Percentiles rank a stretch among this genome's conserved stretches.
Conservation (phyloP, 2,888 invertebrate genomes). For the Leuctra nigra region DNA sequence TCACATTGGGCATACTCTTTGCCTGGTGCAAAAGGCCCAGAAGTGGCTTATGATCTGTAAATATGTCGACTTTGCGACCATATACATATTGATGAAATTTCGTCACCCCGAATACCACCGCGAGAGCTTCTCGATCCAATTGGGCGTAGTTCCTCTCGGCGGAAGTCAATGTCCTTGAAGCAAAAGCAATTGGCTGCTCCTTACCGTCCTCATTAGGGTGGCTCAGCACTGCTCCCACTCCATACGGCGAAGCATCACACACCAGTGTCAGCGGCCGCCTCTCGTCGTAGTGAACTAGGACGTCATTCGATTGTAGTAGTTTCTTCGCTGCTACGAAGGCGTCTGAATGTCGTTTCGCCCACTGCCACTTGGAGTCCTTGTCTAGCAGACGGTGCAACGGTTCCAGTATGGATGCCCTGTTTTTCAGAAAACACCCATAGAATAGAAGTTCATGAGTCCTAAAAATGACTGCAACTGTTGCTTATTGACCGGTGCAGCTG, state of each 20-base stretch:
- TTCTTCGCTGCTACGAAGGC: constrained; percentile 31
- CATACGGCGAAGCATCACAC: no score
- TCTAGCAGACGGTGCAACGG: constrained; percentile 12
- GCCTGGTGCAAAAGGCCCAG: constrained; percentile 29
- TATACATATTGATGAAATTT: no score
- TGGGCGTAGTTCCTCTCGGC: constrained; percentile 34
- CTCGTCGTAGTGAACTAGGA: no score
- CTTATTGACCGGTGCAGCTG: constrained; percentile 22
- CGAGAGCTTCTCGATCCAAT: constrained; percentile 35
- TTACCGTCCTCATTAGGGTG: constrained; percentile 31
- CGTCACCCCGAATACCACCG: constrained; percentile 37
- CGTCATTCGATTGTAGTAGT: constrained; percentile 23
- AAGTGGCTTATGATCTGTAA: constrained; percentile 30
- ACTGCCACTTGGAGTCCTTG: constrained; percentile 20
- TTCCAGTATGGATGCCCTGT: constrained; percentile 3
- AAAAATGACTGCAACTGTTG: constrained; percentile 23
- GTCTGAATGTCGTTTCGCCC: constrained; percentile 29
- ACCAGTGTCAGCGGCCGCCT: no score
- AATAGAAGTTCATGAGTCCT: constrained; percentile 26
- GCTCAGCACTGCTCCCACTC: no score
- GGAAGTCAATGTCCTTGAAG: constrained; percentile 32
- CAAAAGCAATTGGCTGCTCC: constrained; percentile 35
- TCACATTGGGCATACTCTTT: constrained; percentile 24
- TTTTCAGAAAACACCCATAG: constrained; percentile 10
- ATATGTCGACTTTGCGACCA: constrained; percentile 30